Evolutionary conservation across 2,113 vertebrate genomes (phyloP), one percentile per base, ranked within the genome.

Genomic region (Helogale parvula): DNA sequence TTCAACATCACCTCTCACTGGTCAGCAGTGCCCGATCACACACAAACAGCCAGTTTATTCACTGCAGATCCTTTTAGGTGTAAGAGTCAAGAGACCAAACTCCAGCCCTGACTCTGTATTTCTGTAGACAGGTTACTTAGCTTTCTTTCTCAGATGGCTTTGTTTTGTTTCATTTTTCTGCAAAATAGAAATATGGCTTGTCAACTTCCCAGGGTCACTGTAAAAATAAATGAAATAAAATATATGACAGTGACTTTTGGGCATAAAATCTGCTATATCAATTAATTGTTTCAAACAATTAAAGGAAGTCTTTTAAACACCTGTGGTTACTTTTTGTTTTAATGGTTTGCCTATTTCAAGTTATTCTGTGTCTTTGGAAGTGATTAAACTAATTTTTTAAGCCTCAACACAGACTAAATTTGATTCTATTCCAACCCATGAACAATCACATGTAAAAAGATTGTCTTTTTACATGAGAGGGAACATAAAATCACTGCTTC

Each of bases 161-260:
- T 54, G 21, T 45, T 96, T 90, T 65, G 74, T 50, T 96, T 94
- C 82, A 38, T 76, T 86, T 88, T 79, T 87, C 82, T 93, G 3
- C 89, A 93, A 95, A 96, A 65, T 80, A 93, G 69, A 19, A 92
- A 84, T 47, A n/a, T 38, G 80, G 33, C 35, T 91, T 90, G 33
- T 31, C 63, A 54, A 38, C 27, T 63, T 87, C 41, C 85, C 7
- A 74, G 29, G 25, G 1, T 3, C 69, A 45, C 79, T 88, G 1
- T 69, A 72, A 93, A 47, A 96, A 57, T 50, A 90, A 60, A 38
- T 11, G 21, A 89, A 93, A 86, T 35, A 77, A 69, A 68, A 94
- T 68, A 63, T n/a, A 60, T 31, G 16, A 52, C 16, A 72, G 38
- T 83, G 50, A 77, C 74, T 68, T 90, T 66, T 71, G 83, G 65